phyloP scores from a whole-genome alignment of 2,113 vertebrate species.

The Petrocephalus microphthalmus region DNA sequence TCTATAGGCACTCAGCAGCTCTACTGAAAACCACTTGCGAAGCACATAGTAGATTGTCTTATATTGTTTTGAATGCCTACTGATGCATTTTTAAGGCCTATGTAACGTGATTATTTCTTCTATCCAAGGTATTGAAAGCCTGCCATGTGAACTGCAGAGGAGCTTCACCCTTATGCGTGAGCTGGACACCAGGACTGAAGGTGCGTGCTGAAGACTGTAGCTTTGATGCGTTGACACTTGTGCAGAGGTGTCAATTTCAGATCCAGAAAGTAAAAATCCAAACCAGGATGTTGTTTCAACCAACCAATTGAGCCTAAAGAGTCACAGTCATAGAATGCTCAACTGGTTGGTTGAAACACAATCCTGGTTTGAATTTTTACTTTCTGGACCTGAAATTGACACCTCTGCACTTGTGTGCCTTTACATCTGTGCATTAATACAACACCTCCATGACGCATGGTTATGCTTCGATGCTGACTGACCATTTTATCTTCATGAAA shows the following conservation, averaged over 20 bases:
- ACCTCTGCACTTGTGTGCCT: neutral
- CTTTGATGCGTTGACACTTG: neutral
- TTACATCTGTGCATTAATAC: neutral
- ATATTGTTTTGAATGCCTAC: neutral
- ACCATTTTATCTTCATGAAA: neutral
- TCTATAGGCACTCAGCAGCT: no score
- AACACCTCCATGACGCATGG: neutral
- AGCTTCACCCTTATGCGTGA: conserved; percentile 96
- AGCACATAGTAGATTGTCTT: neutral
- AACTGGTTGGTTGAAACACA: no score
- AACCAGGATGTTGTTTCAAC: no score
- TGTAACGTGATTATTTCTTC: conserved; percentile 13
- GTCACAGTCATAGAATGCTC: no score
- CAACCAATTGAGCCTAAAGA: no score
- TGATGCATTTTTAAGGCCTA: neutral
- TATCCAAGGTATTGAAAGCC: conserved; percentile 82
- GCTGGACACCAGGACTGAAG: conserved; percentile 89
- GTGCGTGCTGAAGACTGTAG: conserved; percentile 41
- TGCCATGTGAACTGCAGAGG: conserved; percentile 89
- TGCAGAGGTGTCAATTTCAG: no score
- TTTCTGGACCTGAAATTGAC: no score
- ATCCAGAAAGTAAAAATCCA: no score
- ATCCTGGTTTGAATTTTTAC: no score
- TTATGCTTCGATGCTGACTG: neutral
- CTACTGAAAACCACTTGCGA: neutral